A percentile compares a stretch with the other conserved stretches of the same genome.
Evolutionary conservation across 2,113 vertebrate genomes (phyloP).

Genomic region (Epinephelus cyanopodus): DNA sequence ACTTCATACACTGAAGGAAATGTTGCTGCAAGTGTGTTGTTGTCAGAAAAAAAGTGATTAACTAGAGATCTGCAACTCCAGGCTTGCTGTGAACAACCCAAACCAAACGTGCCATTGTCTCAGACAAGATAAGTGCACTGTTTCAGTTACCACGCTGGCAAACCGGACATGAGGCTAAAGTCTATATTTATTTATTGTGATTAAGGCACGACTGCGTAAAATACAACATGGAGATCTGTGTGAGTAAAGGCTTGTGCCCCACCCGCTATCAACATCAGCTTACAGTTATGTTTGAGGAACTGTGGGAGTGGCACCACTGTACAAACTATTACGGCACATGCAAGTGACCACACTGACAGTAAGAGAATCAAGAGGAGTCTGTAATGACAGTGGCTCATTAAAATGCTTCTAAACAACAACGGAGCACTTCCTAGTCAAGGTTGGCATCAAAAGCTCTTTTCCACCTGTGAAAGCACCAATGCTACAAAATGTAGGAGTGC

Average conservation of each 20-base stretch:
- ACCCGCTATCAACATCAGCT: constrained; percentile 45
- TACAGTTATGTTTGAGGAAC: constrained; percentile 45
- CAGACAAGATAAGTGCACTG: not conserved
- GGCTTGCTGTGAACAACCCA: not conserved
- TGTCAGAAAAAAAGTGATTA: not conserved
- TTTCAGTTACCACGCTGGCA: constrained; percentile 1
- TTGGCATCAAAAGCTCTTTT: not conserved
- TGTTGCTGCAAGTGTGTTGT: not conserved
- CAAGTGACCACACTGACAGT: not conserved
- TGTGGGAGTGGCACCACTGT: constrained; percentile 46
- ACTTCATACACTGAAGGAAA: not conserved
- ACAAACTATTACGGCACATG: constrained; percentile 11
- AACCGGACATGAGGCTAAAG: constrained; percentile 60
- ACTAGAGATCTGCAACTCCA: not conserved
- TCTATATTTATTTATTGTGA: constrained; percentile 35
- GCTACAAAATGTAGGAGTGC: not conserved
- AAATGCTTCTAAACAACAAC: constrained; percentile 1
- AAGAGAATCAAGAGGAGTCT: not conserved
- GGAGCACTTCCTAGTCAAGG: not conserved
- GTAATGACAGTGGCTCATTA: not conserved
- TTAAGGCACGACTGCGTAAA: not conserved
- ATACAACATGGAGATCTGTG: not conserved
- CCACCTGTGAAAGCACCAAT: not conserved
- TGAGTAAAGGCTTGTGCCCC: constrained; percentile 29
- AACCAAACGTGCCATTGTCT: not conserved